phyloP scores from a whole-genome alignment of 2,888 invertebrate genomes.

The Salpingus planirostris region DNA sequence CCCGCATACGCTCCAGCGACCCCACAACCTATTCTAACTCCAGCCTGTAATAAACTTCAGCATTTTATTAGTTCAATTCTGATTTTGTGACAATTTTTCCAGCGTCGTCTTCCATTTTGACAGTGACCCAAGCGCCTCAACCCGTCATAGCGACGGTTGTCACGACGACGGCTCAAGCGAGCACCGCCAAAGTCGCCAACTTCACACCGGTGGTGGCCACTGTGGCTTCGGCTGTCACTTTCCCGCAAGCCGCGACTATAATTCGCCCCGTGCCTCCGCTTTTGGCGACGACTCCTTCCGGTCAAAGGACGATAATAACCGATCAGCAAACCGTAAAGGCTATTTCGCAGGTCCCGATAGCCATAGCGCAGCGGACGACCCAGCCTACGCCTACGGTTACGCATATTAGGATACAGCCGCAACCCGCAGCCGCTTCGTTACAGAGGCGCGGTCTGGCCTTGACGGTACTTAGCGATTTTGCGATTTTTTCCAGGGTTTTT shows the following conservation, averaged over 20 bases:
- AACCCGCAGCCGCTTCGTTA: conserved; percentile 45
- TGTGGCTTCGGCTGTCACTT: conserved; percentile 12
- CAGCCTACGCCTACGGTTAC: conserved; percentile 41
- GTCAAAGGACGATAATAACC: conserved; percentile 31
- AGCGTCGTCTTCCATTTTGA: conserved; percentile 15
- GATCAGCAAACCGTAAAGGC: conserved; percentile 26
- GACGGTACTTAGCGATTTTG: conserved; percentile 45
- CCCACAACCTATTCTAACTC: conserved; percentile 33
- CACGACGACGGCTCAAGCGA: conserved; percentile 17
- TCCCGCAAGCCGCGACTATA: conserved; percentile 22
- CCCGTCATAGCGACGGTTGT: conserved; percentile 32
- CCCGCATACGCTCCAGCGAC: conserved; percentile 40
- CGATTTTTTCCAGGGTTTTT: neutral
- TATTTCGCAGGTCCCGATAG: conserved; percentile 12
- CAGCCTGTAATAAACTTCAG: conserved; percentile 24
- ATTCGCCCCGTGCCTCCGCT: conserved; percentile 37
- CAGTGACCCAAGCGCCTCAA: conserved; percentile 39
- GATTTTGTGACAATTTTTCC: neutral
- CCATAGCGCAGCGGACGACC: conserved; percentile 37
- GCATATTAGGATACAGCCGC: conserved; percentile 48
- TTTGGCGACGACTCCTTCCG: conserved; percentile 27
- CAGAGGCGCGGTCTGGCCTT: conserved; percentile 61
- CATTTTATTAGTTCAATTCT: neutral
- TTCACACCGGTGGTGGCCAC: conserved; percentile 14
- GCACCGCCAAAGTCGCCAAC: no score